A percentile compares a stretch with the other conserved stretches of the same genome.
phyloP scores from a whole-genome alignment of 1,140 invertebrate genomes.

The Tenebrio molitor region DNA sequence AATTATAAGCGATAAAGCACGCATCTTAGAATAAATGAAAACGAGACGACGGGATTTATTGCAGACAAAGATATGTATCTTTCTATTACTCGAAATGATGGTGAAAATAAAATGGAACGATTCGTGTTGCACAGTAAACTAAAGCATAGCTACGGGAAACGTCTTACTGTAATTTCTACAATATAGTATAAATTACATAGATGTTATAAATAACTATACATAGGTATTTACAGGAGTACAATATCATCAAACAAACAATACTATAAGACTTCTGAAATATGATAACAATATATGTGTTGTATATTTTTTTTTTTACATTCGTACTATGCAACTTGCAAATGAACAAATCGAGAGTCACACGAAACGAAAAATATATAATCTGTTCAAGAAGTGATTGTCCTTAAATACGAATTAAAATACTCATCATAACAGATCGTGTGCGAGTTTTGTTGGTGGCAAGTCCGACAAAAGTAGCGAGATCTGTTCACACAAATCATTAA shows the following conservation, averaged over 20 bases:
- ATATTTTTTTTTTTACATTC: background rate
- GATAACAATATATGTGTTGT: conserved; percentile 48
- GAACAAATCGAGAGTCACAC: background rate
- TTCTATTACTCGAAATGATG: too few species aligned
- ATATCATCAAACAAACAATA: conserved; percentile 52
- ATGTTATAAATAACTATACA: conserved; percentile 65
- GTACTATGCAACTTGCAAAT: conserved; percentile 36
- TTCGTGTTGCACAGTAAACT: too few species aligned
- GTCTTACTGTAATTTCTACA: conserved; percentile 55
- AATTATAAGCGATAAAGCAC: conserved; percentile 46
- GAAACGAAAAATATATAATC: conserved; percentile 44
- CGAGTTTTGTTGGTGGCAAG: too few species aligned
- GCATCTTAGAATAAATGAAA: conserved; percentile 16
- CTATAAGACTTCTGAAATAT: conserved; percentile 54
- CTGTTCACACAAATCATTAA: background rate
- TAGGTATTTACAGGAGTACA: conserved; percentile 65
- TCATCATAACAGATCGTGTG: conserved; percentile 17
- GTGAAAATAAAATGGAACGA: too few species aligned
- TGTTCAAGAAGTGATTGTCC: conserved; percentile 53
- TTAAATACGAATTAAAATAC: conserved; percentile 46
- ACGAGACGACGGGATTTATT: conserved; percentile 1
- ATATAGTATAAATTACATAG: conserved; percentile 54
- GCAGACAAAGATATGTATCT: conserved; percentile 40
- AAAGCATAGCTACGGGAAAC: conserved; percentile 52
- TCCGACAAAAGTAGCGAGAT: too few species aligned